Conservation (phyloP, 2,888 invertebrate species). For the Omphaloscelis lunosa region DNA sequence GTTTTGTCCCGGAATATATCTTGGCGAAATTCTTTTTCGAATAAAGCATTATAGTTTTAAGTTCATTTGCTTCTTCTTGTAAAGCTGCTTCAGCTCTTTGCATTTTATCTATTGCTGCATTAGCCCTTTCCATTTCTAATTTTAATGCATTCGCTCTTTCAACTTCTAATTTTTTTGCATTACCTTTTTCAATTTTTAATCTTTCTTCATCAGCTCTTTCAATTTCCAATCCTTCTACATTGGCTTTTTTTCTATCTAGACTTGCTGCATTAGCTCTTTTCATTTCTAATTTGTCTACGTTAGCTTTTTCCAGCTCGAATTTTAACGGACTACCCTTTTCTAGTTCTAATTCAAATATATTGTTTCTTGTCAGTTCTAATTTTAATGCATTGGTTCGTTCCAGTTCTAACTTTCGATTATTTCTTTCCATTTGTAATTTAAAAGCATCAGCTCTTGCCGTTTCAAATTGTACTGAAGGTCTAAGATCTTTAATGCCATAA, state of each 20-base stretch:
- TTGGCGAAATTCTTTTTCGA: constrained; percentile 15
- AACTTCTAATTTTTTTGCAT: neutral
- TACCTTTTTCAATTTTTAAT: neutral
- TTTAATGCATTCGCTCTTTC: neutral
- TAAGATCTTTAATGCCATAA: neutral
- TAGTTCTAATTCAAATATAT: neutral
- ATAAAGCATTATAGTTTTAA: constrained; percentile 48
- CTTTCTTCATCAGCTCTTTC: neutral
- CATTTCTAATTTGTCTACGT: too few relatives aligned
- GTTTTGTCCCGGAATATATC: neutral
- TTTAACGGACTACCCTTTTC: neutral
- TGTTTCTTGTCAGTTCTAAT: neutral
- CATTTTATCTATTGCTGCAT: neutral
- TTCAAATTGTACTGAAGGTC: neutral
- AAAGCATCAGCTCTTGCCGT: neutral
- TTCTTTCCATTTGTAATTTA: constrained; percentile 10
- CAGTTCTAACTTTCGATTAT: neutral
- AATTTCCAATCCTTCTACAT: neutral
- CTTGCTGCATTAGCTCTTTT: neutral
- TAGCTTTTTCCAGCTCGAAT: neutral
- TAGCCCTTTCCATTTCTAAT: neutral
- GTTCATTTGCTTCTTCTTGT: constrained; percentile 10
- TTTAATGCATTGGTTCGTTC: neutral
- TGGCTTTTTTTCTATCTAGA: neutral
- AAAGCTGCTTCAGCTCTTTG: neutral